Percentiles rank a stretch among this genome's conserved stretches.
phyloP scores from a whole-genome alignment of 2,797 vertebrate genomes.

The Danionella dracula region DNA sequence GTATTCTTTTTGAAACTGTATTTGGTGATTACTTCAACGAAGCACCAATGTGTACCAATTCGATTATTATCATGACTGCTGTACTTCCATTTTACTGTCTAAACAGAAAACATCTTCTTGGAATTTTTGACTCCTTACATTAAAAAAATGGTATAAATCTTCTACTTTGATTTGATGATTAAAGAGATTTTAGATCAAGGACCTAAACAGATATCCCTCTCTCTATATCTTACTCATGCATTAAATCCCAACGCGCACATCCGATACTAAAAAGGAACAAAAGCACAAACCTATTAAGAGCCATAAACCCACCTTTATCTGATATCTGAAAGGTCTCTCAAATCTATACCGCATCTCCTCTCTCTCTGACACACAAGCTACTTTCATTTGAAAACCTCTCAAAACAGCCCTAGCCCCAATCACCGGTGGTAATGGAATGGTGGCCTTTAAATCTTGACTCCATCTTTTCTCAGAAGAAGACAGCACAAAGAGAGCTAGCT shows the following conservation, averaged over 20 bases:
- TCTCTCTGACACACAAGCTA: conserved; percentile 55
- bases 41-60: too few relatives aligned
- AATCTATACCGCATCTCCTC: neutral
- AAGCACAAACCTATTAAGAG: neutral
- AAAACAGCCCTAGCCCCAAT: conserved; percentile 50
- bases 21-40: too few relatives aligned
- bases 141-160: neutral
- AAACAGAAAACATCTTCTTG: too few relatives aligned
- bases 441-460: conserved; percentile 37
- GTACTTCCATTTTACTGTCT: too few relatives aligned
- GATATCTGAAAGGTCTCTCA: conserved; percentile 4
- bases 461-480: conserved; percentile 7
- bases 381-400: conserved; percentile 46
- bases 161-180: conserved; percentile 22
- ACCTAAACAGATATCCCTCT: conserved; percentile 4
- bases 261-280: neutral
- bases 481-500: conserved; percentile 8
- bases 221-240: neutral
- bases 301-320: conserved; percentile 26
- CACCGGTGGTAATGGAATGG: conserved; percentile 52
- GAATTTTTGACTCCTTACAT: neutral
- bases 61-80: too few relatives aligned
- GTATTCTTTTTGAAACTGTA: too few relatives aligned
- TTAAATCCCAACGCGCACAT: neutral
- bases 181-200: conserved; percentile 39